phyloP scores from a whole-genome alignment of 2,888 invertebrate species.

The Pseudeuparius sepicola region DNA sequence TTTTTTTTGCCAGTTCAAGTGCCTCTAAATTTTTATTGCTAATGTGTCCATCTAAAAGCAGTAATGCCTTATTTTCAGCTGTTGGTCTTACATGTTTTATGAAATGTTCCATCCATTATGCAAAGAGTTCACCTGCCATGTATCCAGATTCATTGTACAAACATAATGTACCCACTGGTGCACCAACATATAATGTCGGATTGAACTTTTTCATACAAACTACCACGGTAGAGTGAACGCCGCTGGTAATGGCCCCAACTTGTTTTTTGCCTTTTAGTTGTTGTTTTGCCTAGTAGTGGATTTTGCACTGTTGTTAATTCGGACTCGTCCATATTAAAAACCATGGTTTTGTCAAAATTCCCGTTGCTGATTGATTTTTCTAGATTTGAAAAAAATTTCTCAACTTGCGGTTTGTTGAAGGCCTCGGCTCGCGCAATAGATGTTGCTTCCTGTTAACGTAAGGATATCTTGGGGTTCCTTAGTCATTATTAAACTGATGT shows the following conservation, averaged over 20 bases:
- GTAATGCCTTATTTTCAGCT: neutral
- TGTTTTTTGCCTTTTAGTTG: slow-evolving; percentile 14
- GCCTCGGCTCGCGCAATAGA: slow-evolving; percentile 17
- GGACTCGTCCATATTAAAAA: slow-evolving; percentile 16
- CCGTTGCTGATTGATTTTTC: slow-evolving; percentile 13
- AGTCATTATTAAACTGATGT: too few species aligned
- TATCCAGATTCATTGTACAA: too few species aligned
- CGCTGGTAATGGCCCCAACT: slow-evolving; percentile 16
- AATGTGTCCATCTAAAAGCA: slow-evolving; percentile 1
- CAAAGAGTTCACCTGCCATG: too few species aligned
- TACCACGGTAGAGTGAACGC: slow-evolving; percentile 15
- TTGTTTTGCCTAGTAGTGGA: slow-evolving; percentile 1
- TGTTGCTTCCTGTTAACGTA: too few species aligned
- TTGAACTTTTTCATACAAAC: too few species aligned
- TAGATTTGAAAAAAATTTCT: slow-evolving; percentile 2
- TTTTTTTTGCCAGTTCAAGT: slow-evolving; percentile 3
- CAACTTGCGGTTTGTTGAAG: slow-evolving; percentile 17
- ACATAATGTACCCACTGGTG: too few species aligned
- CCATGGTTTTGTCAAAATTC: slow-evolving; percentile 12
- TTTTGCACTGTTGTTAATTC: slow-evolving; percentile 14
- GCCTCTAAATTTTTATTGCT: slow-evolving; percentile 8
- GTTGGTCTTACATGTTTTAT: too few species aligned
- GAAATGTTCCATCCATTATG: too few species aligned
- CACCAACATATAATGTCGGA: too few species aligned
- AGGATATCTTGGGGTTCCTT: too few species aligned